These are phyloP conservation scores for Eremophila alpestris DNA, from an alignment of 2,797 vertebrate species.

Conservation along the genomic window DNA sequence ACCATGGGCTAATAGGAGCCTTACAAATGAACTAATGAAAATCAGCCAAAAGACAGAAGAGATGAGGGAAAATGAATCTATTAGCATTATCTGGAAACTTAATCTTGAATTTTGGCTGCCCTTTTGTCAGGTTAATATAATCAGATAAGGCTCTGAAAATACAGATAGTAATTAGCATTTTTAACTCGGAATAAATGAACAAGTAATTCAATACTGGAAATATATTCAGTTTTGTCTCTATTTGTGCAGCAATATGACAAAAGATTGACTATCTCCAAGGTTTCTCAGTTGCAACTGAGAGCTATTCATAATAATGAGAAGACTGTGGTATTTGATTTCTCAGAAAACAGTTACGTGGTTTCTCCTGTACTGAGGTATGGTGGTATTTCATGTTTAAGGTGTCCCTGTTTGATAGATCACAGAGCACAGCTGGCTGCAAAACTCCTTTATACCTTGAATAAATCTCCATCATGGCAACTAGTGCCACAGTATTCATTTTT, in stretches of 20 bases:
- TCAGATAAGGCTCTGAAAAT: conserved; percentile 50
- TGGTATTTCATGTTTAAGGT: background rate
- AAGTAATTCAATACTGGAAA: conserved; percentile 15
- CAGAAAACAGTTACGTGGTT: background rate
- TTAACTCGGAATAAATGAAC: conserved; percentile 36
- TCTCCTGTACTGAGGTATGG: background rate
- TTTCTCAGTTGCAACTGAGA: background rate
- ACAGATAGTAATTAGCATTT: conserved; percentile 41
- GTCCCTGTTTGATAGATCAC: background rate
- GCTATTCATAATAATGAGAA: background rate
- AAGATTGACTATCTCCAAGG: conserved; percentile 11
- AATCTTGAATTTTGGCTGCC: conserved; percentile 39
- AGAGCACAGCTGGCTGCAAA: background rate
- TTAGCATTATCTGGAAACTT: conserved; percentile 48
- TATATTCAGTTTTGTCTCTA: background rate
- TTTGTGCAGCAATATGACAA: background rate
- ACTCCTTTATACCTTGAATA: background rate
- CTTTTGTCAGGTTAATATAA: conserved; percentile 47
- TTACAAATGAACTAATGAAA: background rate
- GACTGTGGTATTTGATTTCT: background rate
- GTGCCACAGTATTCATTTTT: background rate
- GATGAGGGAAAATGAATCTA: background rate
- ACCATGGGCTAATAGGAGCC: background rate
- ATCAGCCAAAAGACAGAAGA: conserved; percentile 8
- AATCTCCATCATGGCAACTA: background rate